phyloP scores from a whole-genome alignment of 2,888 invertebrate species.

The Drosophila basisetae region DNA sequence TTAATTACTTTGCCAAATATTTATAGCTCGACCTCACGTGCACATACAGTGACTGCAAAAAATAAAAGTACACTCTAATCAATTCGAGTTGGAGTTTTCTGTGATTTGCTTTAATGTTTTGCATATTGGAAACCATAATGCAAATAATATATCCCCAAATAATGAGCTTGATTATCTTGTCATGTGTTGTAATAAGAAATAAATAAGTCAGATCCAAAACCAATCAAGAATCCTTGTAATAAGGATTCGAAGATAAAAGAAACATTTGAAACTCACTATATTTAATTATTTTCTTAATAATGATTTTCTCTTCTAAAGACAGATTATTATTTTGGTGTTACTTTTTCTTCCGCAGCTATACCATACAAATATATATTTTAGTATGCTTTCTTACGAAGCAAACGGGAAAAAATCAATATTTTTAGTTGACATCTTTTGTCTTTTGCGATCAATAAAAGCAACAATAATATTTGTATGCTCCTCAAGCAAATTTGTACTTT shows the following conservation, averaged over 20 bases:
- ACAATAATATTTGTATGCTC: background rate
- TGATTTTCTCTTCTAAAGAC: too few species aligned
- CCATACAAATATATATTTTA: background rate
- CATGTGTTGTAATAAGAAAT: background rate
- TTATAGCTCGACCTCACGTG: background rate
- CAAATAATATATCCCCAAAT: background rate
- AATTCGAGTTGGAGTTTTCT: background rate
- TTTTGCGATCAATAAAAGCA: background rate
- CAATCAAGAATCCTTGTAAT: background rate
- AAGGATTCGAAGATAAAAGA: background rate
- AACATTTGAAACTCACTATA: background rate
- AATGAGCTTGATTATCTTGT: background rate
- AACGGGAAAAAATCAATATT: conserved; percentile 1
- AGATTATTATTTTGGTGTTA: background rate
- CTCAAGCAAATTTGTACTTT: background rate
- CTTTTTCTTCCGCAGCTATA: background rate
- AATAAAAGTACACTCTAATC: background rate
- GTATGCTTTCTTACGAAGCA: background rate
- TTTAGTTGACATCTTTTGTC: background rate
- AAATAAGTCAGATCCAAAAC: background rate
- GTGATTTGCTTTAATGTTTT: background rate
- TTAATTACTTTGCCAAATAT: conserved; percentile 8
- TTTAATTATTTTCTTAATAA: background rate
- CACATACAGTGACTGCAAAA: background rate
- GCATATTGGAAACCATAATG: background rate